phyloP scores from a whole-genome alignment of 2,113 vertebrate genomes.

The Poecilia latipinna region DNA sequence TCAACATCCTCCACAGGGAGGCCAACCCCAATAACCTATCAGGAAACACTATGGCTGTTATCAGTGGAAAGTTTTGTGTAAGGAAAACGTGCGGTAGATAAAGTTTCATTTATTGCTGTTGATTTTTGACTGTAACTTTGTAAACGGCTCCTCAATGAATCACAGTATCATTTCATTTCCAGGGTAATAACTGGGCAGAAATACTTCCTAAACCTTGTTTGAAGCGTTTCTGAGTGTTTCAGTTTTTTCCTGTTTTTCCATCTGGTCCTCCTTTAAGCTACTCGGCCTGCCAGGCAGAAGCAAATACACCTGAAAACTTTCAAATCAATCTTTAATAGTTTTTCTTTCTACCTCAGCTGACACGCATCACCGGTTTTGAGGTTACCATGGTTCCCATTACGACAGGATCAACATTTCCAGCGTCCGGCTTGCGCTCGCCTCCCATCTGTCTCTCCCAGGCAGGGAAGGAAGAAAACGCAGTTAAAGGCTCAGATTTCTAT shows the following conservation, averaged over 20 bases:
- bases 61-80: too few relatives aligned
- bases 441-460: conserved; percentile 56
- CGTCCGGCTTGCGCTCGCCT: conserved; percentile 25
- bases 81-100: too few relatives aligned
- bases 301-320: neutral
- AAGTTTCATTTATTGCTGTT: too few relatives aligned
- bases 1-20: too few relatives aligned
- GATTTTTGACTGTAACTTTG: too few relatives aligned
- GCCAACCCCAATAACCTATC: too few relatives aligned
- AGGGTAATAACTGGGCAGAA: conserved; percentile 63
- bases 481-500: conserved; percentile 53
- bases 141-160: too few relatives aligned
- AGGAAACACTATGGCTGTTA: too few relatives aligned
- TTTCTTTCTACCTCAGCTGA: conserved; percentile 28
- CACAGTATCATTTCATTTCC: conserved; percentile 41
- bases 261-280: conserved; percentile 23
- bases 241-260: conserved; percentile 28
- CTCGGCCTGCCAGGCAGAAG: neutral
- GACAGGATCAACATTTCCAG: conserved; percentile 49
- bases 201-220: conserved; percentile 44
- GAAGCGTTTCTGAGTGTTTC: conserved; percentile 30
- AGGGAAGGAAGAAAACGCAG: conserved; percentile 39
- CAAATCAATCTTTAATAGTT: conserved; percentile 53
- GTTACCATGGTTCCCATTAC: conserved; percentile 24
- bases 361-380: conserved; percentile 22